Conservation (phyloP, 2,797 vertebrate species). For the Hypotaenidia okinawae region DNA sequence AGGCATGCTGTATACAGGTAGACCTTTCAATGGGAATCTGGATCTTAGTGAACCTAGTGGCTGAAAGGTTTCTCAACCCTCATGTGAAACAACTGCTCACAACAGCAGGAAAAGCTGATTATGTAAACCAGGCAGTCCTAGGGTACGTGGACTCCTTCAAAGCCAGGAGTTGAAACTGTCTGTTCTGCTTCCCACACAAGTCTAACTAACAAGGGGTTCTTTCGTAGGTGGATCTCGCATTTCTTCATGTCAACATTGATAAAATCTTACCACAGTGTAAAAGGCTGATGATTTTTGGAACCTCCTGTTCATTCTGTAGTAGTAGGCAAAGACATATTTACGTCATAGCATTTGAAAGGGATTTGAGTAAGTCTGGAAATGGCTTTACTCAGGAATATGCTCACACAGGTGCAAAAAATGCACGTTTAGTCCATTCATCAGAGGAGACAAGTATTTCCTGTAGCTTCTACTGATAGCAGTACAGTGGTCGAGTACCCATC, state of each 20-base stretch:
- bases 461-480: neutral
- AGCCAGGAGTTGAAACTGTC: neutral
- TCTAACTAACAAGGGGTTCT: neutral
- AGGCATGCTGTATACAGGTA: accelerated
- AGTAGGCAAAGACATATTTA: neutral
- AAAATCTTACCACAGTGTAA: neutral
- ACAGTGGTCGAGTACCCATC: neutral
- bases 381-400: neutral
- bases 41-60: neutral
- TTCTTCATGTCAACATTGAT: neutral
- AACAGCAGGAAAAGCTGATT: neutral
- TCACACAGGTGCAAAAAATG: neutral
- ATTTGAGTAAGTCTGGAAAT: neutral
- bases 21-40: neutral
- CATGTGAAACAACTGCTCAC: neutral
- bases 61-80: neutral
- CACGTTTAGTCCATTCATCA: neutral
- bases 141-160: neutral
- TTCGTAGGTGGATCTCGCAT: neutral
- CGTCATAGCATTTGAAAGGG: neutral
- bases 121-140: accelerated
- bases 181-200: neutral
- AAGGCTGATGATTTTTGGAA: neutral
- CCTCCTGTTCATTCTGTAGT: neutral
- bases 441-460: neutral